Conservation (phyloP, 2,888 invertebrate species). For the Zaprionus lineosus region DNA sequence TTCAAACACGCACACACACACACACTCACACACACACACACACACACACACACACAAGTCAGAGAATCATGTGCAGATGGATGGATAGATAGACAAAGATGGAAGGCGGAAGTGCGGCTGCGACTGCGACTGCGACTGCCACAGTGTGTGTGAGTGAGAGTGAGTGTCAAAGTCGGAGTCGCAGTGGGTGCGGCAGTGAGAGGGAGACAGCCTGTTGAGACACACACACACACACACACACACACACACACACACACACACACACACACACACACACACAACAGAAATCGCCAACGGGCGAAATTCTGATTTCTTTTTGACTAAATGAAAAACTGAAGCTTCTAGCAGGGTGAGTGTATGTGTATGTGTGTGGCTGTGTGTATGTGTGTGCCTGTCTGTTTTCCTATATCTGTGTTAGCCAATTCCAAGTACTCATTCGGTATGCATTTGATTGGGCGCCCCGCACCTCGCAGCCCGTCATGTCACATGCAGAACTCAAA, state of each 20-base stretch:
- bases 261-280: conserved; percentile 3
- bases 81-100: conserved; percentile 6
- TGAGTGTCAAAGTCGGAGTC: too few species aligned
- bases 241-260: neutral
- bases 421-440: conserved; percentile 63
- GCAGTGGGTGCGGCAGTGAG: too few species aligned
- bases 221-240: conserved; percentile 4
- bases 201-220: too few species aligned
- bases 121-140: too few species aligned
- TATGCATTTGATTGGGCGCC: conserved; percentile 70
- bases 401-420: conserved; percentile 19
- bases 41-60: neutral
- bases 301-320: conserved; percentile 57
- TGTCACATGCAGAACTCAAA: conserved; percentile 68
- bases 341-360: neutral
- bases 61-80: conserved; percentile 16
- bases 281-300: conserved; percentile 43
- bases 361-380: neutral
- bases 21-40: neutral
- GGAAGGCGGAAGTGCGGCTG: too few species aligned
- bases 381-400: conserved; percentile 6
- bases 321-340: conserved; percentile 22
- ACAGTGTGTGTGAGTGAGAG: too few species aligned
- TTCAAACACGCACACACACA: conserved; percentile 36
- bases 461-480: conserved; percentile 53